Evolutionary conservation across 2,888 invertebrate species (phyloP).

Genomic region (Lucinisca nassula): DNA sequence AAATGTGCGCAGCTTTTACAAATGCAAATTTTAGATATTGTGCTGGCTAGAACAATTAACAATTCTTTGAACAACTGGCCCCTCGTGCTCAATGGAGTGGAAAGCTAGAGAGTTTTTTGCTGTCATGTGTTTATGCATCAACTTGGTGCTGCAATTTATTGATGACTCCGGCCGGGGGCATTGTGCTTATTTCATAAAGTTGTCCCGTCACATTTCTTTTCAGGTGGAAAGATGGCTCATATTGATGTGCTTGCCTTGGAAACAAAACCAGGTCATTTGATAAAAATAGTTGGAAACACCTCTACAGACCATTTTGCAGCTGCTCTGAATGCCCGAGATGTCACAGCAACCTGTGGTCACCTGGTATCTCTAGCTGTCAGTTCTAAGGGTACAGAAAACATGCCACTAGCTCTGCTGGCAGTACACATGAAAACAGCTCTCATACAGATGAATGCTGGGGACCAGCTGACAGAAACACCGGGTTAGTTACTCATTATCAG

Average conservation of each 20-base stretch:
- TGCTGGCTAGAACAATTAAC: too few species aligned
- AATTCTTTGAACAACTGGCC: too few species aligned
- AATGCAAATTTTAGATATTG: too few species aligned
- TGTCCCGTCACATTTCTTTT: too few species aligned
- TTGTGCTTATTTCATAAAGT: too few species aligned
- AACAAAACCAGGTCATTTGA: slow-evolving; percentile 79
- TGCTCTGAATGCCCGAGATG: slow-evolving; percentile 74
- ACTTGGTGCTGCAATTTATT: too few species aligned
- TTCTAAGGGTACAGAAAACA: slow-evolving; percentile 81
- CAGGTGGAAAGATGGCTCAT: slow-evolving; percentile 80
- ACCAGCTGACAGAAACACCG: slow-evolving; percentile 49
- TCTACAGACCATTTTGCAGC: slow-evolving; percentile 78
- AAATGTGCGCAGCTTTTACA: too few species aligned
- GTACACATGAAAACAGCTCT: slow-evolving; percentile 84
- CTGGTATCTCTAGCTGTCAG: slow-evolving; percentile 84
- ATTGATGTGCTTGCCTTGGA: slow-evolving; percentile 84
- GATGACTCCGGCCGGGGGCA: too few species aligned
- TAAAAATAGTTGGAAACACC: slow-evolving; percentile 82
- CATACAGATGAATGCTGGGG: slow-evolving; percentile 76
- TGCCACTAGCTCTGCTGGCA: slow-evolving; percentile 84
- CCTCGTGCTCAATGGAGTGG: too few species aligned
- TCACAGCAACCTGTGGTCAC: slow-evolving; percentile 80
- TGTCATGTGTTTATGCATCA: too few species aligned
- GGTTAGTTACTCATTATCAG: slow-evolving; percentile 39
- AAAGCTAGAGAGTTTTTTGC: too few species aligned